Evolutionary conservation across 2,797 vertebrate genomes (phyloP).

Genomic region (Xyrichtys novacula): DNA sequence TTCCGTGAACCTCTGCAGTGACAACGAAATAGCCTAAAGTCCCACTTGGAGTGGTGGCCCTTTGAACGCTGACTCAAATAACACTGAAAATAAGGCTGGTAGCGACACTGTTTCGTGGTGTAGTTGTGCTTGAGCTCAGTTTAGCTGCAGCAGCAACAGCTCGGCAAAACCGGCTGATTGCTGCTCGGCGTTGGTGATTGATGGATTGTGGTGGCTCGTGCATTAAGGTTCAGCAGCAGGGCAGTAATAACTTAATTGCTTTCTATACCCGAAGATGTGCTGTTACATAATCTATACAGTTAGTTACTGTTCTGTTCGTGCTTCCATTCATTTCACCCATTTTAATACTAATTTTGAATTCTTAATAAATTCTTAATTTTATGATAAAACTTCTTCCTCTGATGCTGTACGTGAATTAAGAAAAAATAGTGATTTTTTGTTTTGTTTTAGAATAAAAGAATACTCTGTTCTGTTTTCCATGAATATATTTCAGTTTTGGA

Average conservation of each 20-base stretch:
- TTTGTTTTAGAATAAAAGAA: too few relatives aligned
- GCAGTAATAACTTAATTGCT: constrained; percentile 41
- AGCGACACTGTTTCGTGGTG: constrained; percentile 26
- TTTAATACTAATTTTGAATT: not conserved
- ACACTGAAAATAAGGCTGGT: constrained; percentile 58
- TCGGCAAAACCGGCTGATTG: constrained; percentile 43
- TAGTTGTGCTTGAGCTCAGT: constrained; percentile 33
- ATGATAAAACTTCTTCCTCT: not conserved
- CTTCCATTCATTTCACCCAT: not conserved
- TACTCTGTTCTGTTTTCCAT: not conserved
- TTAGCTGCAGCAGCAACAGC: constrained; percentile 54
- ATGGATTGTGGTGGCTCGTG: constrained; percentile 52
- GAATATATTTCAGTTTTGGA: not conserved
- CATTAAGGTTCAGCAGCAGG: constrained; percentile 43
- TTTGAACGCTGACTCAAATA: constrained; percentile 69
- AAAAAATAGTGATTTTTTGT: too few relatives aligned
- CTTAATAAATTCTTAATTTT: not conserved
- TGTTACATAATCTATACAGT: constrained; percentile 4
- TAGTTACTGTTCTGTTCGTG: not conserved
- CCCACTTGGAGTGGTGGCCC: constrained; percentile 38
- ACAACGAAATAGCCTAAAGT: constrained; percentile 54
- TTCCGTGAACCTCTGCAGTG: constrained; percentile 46
- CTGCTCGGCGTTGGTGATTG: constrained; percentile 61
- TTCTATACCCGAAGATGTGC: constrained; percentile 24
- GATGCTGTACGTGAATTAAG: too few relatives aligned